Percentiles rank a stretch among this genome's conserved stretches.
These are phyloP conservation scores for Argyrosomus regius DNA, from an alignment of 2,797 vertebrate genomes.

Conservation along the genomic window DNA sequence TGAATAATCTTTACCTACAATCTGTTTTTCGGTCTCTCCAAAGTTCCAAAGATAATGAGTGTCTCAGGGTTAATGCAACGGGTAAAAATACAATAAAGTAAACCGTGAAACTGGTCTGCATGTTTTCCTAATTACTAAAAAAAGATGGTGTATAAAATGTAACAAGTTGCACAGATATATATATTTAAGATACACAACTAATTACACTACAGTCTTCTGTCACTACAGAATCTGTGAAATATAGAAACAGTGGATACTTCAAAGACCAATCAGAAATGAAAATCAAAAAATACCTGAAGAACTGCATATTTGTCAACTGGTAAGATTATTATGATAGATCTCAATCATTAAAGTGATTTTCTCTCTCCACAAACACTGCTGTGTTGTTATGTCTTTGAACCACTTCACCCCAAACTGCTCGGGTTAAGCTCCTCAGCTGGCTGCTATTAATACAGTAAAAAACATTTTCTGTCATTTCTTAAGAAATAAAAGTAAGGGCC, in stretches of 20 bases:
- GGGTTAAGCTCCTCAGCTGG: not conserved
- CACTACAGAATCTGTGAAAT: not conserved
- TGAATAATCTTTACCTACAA: constrained; percentile 4
- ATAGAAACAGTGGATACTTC: not conserved
- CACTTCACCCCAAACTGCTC: not conserved
- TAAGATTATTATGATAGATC: not conserved
- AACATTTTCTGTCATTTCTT: not conserved
- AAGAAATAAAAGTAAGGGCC: not conserved
- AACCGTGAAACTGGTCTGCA: not conserved
- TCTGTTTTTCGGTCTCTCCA: not conserved
- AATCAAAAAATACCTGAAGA: not conserved
- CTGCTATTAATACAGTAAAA: not conserved
- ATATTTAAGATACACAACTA: too few species aligned
- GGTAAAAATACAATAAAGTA: not conserved
- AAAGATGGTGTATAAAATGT: not conserved
- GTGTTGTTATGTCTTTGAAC: not conserved
- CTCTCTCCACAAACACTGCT: not conserved
- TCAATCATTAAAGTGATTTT: not conserved
- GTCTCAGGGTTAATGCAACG: not conserved
- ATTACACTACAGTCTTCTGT: not conserved
- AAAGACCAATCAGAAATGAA: not conserved
- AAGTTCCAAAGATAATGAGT: not conserved
- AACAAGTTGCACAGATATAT: not conserved
- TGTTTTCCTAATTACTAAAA: constrained; percentile 2
- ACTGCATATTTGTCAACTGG: not conserved